Base-by-base conservation (phyloP, 2,888 invertebrate genomes). In the Cactoblastis cactorum region DNA sequence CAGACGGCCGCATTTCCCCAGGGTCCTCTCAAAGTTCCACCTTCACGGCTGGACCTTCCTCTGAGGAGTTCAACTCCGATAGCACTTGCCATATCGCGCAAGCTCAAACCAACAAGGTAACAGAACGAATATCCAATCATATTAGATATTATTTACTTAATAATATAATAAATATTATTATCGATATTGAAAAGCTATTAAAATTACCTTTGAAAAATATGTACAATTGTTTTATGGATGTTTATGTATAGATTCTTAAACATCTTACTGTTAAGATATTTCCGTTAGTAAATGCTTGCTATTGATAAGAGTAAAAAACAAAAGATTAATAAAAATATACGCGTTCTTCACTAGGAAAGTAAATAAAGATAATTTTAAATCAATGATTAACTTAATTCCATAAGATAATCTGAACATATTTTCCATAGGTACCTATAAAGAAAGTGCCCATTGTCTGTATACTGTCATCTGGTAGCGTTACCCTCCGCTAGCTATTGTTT, bases 41-140 rank as follows among this genome's bases (percentile, higher is more conserved):
- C 1, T 78, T 79, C 59, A 94, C 70, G 2, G 77, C 77, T 0
- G 83, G 74, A 53, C 90, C 77, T 59, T 90, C 80, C 49, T 88
- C 72, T 49, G 92, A 80, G 68, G 92, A 73, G 62, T 91, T 90
- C 64, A 76, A 83, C 39, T 85, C 90, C 81, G 82, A 94, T 88
- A 63, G 91, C 90, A 58, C 92, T 33, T 76, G 78, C 53, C 91
- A 90, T 22, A 46, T 63, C 12, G 55, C 76, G 0, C 67, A 69
- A 28, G 82, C 88, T 57, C 92, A 94, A 11, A 8, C 37, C 60
- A 94, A 95, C 83, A 96, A 96, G 95, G 96, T 96, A 93, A 49
- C 41, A 49, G 6, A 47, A 1, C 5, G 37, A 14, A 28, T 11
- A 47, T 37, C 14, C 17, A 47, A 1, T n/a, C 11, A 45, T 4